Conservation (phyloP, 2,113 vertebrate species). For the Octodon degus region DNA sequence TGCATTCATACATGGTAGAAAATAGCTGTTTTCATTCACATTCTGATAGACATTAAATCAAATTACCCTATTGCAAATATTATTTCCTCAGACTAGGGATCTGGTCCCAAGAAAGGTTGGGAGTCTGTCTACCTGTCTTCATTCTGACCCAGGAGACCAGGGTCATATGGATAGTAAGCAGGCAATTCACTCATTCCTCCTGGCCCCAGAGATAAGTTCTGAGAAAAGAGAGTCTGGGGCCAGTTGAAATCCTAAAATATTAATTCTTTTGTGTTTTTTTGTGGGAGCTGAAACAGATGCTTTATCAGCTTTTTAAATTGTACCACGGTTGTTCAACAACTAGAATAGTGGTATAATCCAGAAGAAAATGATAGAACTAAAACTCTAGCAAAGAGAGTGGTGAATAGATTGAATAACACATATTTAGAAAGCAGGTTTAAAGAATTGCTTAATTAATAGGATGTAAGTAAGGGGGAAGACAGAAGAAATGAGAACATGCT, state of each 20-base stretch:
- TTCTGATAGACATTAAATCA: not conserved
- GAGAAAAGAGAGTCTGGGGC: not conserved
- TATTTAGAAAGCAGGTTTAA: constrained; percentile 3
- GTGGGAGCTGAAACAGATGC: not conserved
- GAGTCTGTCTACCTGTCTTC: not conserved
- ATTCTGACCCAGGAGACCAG: not conserved
- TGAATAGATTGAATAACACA: not conserved
- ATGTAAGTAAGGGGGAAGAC: not conserved
- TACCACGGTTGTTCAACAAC: not conserved
- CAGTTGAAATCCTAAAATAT: not conserved
- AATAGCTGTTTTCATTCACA: not conserved
- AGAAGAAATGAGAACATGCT: not conserved
- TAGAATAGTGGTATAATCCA: not conserved
- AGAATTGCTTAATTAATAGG: not conserved
- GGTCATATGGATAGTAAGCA: too few species aligned
- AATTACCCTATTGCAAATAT: not conserved
- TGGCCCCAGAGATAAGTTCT: not conserved
- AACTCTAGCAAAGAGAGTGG: not conserved
- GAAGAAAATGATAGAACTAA: not conserved
- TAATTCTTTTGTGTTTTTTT: not conserved
- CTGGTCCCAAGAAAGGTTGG: not conserved
- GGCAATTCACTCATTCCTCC: rapidly evolving
- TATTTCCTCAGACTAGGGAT: not conserved
- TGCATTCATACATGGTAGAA: not conserved
- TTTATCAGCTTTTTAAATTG: not conserved